Evolutionary conservation across 2,113 vertebrate species (phyloP).

Genomic region (Leptosomus discolor): DNA sequence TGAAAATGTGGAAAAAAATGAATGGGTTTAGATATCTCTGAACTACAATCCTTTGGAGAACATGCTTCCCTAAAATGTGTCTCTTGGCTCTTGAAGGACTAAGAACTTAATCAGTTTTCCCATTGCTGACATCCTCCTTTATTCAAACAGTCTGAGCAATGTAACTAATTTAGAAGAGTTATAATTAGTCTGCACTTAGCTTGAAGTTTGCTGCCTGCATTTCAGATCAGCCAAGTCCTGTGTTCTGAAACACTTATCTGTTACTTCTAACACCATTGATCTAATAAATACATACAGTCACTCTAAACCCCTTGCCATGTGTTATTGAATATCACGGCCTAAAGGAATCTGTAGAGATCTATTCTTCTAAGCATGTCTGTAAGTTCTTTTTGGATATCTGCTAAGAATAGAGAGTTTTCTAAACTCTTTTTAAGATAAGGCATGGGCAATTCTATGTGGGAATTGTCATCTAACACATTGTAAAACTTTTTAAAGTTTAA

Average conservation of each 20-base stretch:
- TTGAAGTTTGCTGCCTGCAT: background rate
- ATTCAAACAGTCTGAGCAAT: background rate
- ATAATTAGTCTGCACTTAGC: background rate
- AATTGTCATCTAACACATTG: slow-evolving; percentile 64
- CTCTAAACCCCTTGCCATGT: background rate
- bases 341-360: background rate
- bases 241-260: background rate
- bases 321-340: background rate
- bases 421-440: slow-evolving; percentile 52
- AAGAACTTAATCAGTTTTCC: background rate
- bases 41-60: background rate
- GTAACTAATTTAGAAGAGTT: background rate
- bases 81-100: background rate
- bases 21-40: background rate
- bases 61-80: background rate
- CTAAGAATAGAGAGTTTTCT: background rate
- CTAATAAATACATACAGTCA: background rate
- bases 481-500: slow-evolving; percentile 55
- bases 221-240: background rate
- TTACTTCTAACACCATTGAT: background rate
- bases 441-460: background rate
- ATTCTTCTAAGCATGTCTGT: background rate
- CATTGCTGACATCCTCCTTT: background rate
- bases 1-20: background rate
- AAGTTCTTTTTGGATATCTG: slow-evolving; percentile 3